A percentile compares a stretch with the other conserved stretches of the same genome.
Conservation (phyloP, 2,888 invertebrate genomes). For the Phortica magna region DNA sequence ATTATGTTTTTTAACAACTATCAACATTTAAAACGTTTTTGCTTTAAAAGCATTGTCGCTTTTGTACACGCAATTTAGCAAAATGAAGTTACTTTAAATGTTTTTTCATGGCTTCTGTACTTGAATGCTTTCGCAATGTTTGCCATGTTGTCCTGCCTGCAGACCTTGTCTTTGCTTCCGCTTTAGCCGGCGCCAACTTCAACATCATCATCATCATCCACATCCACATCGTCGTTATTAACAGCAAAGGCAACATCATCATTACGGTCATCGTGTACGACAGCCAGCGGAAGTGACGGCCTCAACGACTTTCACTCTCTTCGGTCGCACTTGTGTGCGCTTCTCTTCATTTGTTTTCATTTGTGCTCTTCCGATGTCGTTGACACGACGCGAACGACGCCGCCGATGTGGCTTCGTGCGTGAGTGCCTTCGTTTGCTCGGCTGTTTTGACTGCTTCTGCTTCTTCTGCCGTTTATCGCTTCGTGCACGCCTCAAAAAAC, state of each 20-base stretch:
- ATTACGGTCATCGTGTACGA: not conserved
- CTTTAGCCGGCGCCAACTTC: constrained; percentile 31
- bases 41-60: no score
- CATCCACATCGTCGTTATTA: constrained; percentile 6
- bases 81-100: not conserved
- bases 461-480: constrained; percentile 6
- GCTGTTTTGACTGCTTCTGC: not conserved
- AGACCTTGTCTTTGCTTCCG: not conserved
- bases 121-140: not conserved
- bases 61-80: no score
- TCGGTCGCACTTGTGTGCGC: not conserved
- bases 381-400: not conserved
- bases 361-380: constrained; percentile 5
- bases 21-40: no score
- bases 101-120: not conserved
- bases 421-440: not conserved
- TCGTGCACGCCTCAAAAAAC: constrained; percentile 15
- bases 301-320: constrained; percentile 8
- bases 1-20: no score
- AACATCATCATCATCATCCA: constrained; percentile 10
- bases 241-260: not conserved
- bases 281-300: not conserved
- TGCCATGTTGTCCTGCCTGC: constrained; percentile 10
- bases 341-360: no score
- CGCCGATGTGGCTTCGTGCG: not conserved